phyloP scores from a whole-genome alignment of 2,113 vertebrate genomes.

The Plecturocebus donacophilus region DNA sequence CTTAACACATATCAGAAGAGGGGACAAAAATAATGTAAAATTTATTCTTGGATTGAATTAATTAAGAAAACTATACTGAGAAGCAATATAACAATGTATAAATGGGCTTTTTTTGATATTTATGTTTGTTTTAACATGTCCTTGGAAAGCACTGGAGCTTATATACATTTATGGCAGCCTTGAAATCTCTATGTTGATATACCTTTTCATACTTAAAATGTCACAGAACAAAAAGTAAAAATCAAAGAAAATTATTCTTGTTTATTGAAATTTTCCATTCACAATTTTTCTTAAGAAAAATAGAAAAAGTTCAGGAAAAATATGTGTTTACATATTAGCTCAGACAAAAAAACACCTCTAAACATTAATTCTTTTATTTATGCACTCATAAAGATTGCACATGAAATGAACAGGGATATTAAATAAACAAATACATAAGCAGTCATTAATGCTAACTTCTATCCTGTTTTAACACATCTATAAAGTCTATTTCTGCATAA shows the following conservation, averaged over 20 bases:
- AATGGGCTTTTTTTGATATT: not conserved
- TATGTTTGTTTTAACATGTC: not conserved
- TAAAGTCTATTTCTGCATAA: slow-evolving; percentile 49
- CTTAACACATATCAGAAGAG: not conserved
- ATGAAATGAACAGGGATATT: slow-evolving; percentile 27
- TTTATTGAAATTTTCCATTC: not conserved
- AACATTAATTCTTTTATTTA: not conserved
- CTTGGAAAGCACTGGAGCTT: not conserved
- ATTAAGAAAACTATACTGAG: not conserved
- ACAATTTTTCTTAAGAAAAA: not conserved
- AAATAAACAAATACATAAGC: slow-evolving; percentile 41
- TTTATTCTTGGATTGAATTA: not conserved
- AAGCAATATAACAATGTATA: not conserved
- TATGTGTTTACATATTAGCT: not conserved
- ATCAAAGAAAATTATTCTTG: not conserved
- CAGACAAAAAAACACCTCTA: slow-evolving; percentile 22
- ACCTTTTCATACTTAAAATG: not conserved
- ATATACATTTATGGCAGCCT: not conserved
- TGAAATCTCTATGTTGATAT: not conserved
- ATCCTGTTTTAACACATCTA: not conserved
- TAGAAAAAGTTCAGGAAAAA: not conserved
- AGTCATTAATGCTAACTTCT: slow-evolving; percentile 39
- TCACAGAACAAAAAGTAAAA: not conserved
- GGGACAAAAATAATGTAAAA: not conserved
- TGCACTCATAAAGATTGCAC: not conserved